Conservation (phyloP, 1,140 invertebrate species). For the Trichoplusia ni region DNA sequence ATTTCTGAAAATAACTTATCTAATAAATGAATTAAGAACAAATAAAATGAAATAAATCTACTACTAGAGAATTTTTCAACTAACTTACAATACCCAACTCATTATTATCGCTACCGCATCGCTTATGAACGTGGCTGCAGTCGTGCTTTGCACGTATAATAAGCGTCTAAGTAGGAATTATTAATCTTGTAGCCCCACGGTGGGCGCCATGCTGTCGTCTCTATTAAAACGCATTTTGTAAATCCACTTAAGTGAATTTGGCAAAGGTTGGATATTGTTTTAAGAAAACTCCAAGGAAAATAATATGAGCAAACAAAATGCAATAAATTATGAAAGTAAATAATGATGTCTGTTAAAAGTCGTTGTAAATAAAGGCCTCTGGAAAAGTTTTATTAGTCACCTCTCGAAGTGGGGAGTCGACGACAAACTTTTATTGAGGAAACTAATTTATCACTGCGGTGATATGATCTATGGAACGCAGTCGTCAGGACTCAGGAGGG, state of each 20-base stretch:
- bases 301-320: not conserved
- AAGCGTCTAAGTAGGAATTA: conserved; percentile 47
- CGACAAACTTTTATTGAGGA: conserved; percentile 44
- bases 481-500: conserved; percentile 34
- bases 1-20: no score
- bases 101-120: conserved; percentile 23
- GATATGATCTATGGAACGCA: conserved; percentile 55
- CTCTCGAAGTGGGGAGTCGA: conserved; percentile 14
- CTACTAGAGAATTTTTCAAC: not conserved
- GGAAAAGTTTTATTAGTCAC: conserved; percentile 30
- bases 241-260: conserved; percentile 29
- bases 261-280: not conserved
- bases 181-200: conserved; percentile 49
- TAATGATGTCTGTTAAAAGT: conserved; percentile 11
- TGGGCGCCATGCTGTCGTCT: conserved; percentile 51
- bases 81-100: not conserved
- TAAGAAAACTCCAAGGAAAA: not conserved
- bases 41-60: not conserved
- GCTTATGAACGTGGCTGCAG: conserved; percentile 27
- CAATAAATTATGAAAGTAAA: not conserved
- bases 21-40: not conserved
- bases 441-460: conserved; percentile 54
- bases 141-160: conserved; percentile 42
- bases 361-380: conserved; percentile 1
- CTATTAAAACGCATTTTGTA: conserved; percentile 40